phyloP scores from a whole-genome alignment of 2,113 vertebrate genomes.

The Sceloporus tristichus region DNA sequence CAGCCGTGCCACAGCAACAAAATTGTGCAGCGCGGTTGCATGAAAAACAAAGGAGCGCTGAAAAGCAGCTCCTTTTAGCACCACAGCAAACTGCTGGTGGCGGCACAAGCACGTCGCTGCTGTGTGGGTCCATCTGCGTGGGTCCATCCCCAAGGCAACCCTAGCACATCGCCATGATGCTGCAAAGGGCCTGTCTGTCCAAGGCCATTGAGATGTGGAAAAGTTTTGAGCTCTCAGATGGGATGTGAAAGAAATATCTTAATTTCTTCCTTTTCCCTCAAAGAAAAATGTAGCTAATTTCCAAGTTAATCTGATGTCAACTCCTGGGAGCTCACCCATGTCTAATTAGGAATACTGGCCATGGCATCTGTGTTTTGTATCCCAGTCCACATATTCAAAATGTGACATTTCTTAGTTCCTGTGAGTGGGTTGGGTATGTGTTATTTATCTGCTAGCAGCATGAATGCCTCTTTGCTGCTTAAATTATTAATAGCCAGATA shows the following conservation, averaged over 20 bases:
- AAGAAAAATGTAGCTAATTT: not conserved
- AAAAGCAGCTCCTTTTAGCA: too few relatives aligned
- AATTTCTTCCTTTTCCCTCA: not conserved
- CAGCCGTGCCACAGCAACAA: too few relatives aligned
- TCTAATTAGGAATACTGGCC: not conserved
- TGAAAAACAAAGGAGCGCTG: too few relatives aligned
- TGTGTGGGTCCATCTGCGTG: too few relatives aligned
- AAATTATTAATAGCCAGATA: conserved; percentile 3
- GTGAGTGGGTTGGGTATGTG: not conserved
- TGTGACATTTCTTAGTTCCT: conserved; percentile 1
- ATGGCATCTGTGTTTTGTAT: not conserved
- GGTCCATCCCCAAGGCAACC: too few relatives aligned
- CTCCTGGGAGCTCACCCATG: not conserved
- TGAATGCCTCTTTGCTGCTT: not conserved
- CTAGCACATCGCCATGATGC: too few relatives aligned
- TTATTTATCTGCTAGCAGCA: conserved; percentile 13
- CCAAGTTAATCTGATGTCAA: not conserved
- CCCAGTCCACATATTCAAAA: not conserved
- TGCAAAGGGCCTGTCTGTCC: too few relatives aligned
- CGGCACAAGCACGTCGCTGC: too few relatives aligned
- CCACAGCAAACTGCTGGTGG: too few relatives aligned
- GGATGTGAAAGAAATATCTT: not conserved
- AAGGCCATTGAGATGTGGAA: not conserved
- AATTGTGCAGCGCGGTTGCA: too few relatives aligned
- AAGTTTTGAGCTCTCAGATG: not conserved